Evolutionary conservation across 2,113 vertebrate genomes (phyloP).

Genomic region (Mystacornis crossleyi): DNA sequence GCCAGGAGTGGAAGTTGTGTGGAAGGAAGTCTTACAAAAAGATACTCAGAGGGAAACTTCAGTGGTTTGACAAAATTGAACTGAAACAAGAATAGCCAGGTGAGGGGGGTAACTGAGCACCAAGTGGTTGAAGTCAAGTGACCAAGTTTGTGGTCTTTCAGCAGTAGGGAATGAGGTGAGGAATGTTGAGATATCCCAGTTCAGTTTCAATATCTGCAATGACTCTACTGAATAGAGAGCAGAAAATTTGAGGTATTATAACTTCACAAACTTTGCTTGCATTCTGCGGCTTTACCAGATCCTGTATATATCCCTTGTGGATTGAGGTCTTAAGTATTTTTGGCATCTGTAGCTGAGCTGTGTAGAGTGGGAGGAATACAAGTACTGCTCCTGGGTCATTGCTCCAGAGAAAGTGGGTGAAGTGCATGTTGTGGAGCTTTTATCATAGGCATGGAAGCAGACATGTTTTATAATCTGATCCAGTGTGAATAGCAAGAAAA

Average conservation of each 20-base stretch:
- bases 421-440: not conserved
- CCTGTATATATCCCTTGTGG: not conserved
- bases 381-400: not conserved
- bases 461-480: not conserved
- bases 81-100: not conserved
- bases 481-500: not conserved
- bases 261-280: not conserved
- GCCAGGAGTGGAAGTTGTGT: not conserved
- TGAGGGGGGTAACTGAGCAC: not conserved
- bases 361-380: not conserved
- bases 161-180: not conserved
- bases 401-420: not conserved
- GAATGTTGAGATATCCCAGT: not conserved
- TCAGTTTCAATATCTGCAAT: not conserved
- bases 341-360: not conserved
- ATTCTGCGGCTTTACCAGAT: not conserved
- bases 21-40: not conserved
- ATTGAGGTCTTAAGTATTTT: constrained; percentile 15
- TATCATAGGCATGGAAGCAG: not conserved
- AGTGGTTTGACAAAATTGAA: not conserved
- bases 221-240: not conserved
- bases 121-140: not conserved
- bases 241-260: not conserved
- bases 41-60: not conserved
- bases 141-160: not conserved